Conservation (phyloP, 2,797 vertebrate genomes). For the Sebastiscus albofasciatus region DNA sequence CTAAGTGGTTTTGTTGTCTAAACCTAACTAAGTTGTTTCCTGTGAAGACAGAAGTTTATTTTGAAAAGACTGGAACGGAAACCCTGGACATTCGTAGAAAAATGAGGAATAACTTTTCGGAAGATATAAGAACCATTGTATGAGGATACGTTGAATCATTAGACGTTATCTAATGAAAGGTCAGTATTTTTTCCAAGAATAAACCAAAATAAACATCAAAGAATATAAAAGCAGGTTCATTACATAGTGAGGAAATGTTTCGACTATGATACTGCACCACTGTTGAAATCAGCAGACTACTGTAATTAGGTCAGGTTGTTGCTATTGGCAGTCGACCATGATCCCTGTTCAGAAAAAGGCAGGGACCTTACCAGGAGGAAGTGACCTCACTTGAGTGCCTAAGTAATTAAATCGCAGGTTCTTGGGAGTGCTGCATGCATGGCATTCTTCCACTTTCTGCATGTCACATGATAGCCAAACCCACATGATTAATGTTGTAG, state of each 20-base stretch:
- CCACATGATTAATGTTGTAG: slow-evolving; percentile 33
- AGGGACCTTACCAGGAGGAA: slow-evolving; percentile 30
- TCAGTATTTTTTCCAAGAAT: neutral
- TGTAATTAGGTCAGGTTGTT: slow-evolving; percentile 51
- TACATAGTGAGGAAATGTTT: slow-evolving; percentile 18
- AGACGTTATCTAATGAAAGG: neutral
- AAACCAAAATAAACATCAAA: neutral
- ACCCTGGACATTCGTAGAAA: too few relatives aligned
- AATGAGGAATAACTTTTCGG: too few relatives aligned
- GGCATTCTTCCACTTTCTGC: slow-evolving; percentile 39
- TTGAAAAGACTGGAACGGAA: too few relatives aligned
- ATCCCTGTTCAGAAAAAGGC: slow-evolving; percentile 22
- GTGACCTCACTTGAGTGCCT: slow-evolving; percentile 51
- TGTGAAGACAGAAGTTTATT: too few relatives aligned
- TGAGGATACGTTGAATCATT: neutral
- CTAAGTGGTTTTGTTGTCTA: too few relatives aligned
- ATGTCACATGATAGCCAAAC: slow-evolving; percentile 34
- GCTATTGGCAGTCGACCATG: slow-evolving; percentile 49
- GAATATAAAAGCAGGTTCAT: neutral
- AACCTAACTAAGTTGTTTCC: too few relatives aligned
- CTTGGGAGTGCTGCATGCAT: slow-evolving; percentile 19
- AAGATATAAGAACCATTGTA: too few relatives aligned
- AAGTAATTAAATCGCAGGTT: slow-evolving; percentile 41
- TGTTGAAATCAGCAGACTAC: slow-evolving; percentile 32
- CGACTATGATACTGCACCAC: slow-evolving; percentile 13